Conservation (phyloP, 1,140 invertebrate species). For the Macrostomum lignano region DNA sequence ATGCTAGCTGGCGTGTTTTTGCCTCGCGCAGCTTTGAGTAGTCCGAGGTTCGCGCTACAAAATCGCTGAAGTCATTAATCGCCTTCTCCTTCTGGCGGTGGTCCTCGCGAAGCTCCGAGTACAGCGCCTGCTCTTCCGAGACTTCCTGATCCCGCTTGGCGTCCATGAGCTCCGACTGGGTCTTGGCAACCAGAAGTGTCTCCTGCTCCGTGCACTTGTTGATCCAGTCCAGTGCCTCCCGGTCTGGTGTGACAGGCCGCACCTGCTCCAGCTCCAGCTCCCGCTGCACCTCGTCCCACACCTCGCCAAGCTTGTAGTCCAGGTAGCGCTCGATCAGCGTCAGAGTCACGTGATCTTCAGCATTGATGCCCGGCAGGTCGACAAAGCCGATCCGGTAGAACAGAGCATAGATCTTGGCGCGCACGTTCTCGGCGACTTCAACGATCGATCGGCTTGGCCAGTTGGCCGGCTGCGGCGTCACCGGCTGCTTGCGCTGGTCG, state of each 20-base stretch:
- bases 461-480: constrained; percentile 13
- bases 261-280: constrained; percentile 20
- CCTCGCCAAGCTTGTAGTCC: constrained; percentile 27
- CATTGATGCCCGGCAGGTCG: constrained; percentile 20
- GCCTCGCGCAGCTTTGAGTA: constrained; percentile 8
- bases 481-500: constrained; percentile 15
- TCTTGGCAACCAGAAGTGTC: constrained; percentile 15
- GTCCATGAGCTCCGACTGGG: constrained; percentile 19
- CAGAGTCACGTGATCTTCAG: constrained; percentile 24
- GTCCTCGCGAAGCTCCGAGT: constrained; percentile 20
- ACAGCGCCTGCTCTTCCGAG: constrained; percentile 21
- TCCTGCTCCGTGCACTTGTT: constrained; percentile 17
- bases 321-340: constrained; percentile 26
- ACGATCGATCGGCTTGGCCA: constrained; percentile 20
- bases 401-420: constrained; percentile 25
- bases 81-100: constrained; percentile 22
- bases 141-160: constrained; percentile 18
- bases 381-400: constrained; percentile 26
- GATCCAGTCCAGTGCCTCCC: constrained; percentile 23
- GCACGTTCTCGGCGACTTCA: constrained; percentile 26
- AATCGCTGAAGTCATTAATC: constrained; percentile 17
- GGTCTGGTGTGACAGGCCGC: constrained; percentile 21
- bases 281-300: constrained; percentile 22
- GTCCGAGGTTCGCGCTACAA: constrained; percentile 20
- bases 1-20: not conserved